These are phyloP conservation scores for Sebastolobus altivelis DNA, from an alignment of 2,797 vertebrate species.

Conservation along the genomic window DNA sequence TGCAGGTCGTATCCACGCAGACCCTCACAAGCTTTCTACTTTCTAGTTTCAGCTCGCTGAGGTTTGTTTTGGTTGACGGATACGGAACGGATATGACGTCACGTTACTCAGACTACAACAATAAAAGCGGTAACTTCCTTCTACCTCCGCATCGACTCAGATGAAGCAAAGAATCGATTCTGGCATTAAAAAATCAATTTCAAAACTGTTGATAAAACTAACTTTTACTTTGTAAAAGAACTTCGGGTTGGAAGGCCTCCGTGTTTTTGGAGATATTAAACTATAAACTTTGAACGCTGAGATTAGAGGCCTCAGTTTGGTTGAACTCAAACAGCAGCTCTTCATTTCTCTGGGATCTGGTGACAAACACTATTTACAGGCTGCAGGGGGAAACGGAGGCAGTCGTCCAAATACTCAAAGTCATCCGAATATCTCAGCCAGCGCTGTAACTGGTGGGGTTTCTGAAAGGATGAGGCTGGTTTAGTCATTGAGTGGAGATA, in stretches of 20 bases:
- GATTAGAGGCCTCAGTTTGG: conserved; percentile 20
- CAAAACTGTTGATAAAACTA: no score
- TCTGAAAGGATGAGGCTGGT: conserved; percentile 12
- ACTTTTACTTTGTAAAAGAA: not conserved
- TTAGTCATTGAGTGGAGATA: conserved; percentile 14
- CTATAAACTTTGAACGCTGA: conserved; percentile 6
- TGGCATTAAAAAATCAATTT: no score
- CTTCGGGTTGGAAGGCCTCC: not conserved
- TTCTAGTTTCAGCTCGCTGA: no score
- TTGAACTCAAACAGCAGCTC: conserved; percentile 34
- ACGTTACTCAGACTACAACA: no score
- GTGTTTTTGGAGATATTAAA: conserved; percentile 20
- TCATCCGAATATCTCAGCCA: conserved; percentile 45
- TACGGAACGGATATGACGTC: no score
- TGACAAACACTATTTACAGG: conserved; percentile 51
- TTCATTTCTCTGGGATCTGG: conserved; percentile 43
- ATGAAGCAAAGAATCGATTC: no score
- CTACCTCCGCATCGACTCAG: no score
- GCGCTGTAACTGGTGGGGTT: conserved; percentile 18
- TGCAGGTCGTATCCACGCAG: rapidly evolving
- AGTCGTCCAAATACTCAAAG: conserved; percentile 43
- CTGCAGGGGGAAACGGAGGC: conserved; percentile 41
- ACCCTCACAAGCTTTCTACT: no score
- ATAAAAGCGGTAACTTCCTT: no score
- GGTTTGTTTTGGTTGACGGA: no score